Conservation (phyloP, 2,797 vertebrate genomes). For the Uromys caudimaculatus region DNA sequence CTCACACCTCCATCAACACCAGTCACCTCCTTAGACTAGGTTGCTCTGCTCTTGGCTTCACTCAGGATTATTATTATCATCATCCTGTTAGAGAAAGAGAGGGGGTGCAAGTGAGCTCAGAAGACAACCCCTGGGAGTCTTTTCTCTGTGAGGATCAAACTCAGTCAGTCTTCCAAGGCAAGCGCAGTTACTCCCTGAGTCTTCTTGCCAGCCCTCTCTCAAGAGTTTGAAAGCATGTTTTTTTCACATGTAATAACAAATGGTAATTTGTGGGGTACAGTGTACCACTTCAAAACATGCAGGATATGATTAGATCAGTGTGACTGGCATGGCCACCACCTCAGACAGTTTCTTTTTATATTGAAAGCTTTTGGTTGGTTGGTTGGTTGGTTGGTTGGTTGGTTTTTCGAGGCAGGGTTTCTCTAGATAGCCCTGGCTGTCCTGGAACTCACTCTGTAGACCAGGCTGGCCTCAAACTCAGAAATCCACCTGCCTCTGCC, state of each 20-base stretch:
- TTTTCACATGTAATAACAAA: neutral
- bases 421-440: too few relatives aligned
- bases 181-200: neutral
- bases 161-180: neutral
- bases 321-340: neutral
- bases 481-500: too few relatives aligned
- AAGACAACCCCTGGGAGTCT: neutral
- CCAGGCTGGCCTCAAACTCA: too few relatives aligned
- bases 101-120: too few relatives aligned
- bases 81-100: neutral
- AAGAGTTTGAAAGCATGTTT: neutral
- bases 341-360: neutral
- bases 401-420: too few relatives aligned
- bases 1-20: neutral
- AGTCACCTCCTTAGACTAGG: neutral
- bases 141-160: neutral
- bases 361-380: too few relatives aligned
- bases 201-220: neutral
- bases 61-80: neutral
- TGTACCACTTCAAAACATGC: neutral
- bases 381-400: too few relatives aligned
- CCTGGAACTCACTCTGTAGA: too few relatives aligned
- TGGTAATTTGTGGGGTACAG: neutral
- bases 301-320: neutral
- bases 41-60: neutral